A percentile compares a stretch with the other conserved stretches of the same genome.
Evolutionary conservation across 1,140 invertebrate species (phyloP).

Genomic region (Chrysomallon squamiferum): DNA sequence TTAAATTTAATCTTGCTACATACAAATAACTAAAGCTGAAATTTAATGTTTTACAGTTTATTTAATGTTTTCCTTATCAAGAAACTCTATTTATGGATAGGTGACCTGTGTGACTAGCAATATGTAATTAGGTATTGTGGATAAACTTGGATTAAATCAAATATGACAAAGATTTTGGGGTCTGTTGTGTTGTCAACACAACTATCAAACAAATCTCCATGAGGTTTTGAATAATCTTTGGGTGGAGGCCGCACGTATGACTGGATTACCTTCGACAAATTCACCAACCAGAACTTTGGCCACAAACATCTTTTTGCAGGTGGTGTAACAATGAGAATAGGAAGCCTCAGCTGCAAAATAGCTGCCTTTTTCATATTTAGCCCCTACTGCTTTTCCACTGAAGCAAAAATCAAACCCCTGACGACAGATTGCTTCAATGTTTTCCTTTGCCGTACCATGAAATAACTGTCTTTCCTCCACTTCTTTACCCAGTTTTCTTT

Average conservation of each 20-base stretch:
- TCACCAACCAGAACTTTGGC: conserved; percentile 50
- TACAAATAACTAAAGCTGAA: too few species aligned
- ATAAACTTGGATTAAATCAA: conserved; percentile 48
- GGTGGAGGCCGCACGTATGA: conserved; percentile 38
- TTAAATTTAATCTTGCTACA: too few species aligned
- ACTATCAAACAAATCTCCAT: conserved; percentile 50
- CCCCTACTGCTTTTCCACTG: conserved; percentile 36
- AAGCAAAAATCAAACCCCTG: conserved; percentile 48
- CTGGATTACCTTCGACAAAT: conserved; percentile 28
- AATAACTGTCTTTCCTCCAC: conserved; percentile 32
- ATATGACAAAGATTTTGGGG: conserved; percentile 51
- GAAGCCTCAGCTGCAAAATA: conserved; percentile 51
- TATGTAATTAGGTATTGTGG: conserved; percentile 56
- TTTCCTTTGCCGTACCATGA: conserved; percentile 40
- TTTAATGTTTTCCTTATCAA: too few species aligned
- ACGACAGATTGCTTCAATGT: conserved; percentile 35
- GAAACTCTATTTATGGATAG: too few species aligned
- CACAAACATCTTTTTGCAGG: conserved; percentile 38
- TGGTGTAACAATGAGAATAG: conserved; percentile 32
- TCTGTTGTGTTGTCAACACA: conserved; percentile 43
- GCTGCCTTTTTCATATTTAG: conserved; percentile 47
- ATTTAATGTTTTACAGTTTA: too few species aligned
- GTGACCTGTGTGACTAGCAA: too few species aligned
- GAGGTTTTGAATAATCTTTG: conserved; percentile 23
- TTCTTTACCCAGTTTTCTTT: neutral